Percentiles rank a stretch among this genome's conserved stretches.
phyloP scores from a whole-genome alignment of 1,140 invertebrate species.

The Hesperophylax magnus region DNA sequence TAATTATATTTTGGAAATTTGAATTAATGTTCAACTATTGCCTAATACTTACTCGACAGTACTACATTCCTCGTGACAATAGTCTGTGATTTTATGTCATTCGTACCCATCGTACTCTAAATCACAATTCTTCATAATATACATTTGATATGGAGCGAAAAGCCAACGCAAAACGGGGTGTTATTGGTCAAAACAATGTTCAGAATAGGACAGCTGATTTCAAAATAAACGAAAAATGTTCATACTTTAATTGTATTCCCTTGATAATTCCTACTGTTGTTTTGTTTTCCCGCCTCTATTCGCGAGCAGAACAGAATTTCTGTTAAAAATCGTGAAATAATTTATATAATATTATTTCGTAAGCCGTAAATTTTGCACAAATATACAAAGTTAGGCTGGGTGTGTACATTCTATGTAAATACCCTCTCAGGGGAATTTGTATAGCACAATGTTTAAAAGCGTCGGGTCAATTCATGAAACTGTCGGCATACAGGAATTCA shows the following conservation, averaged over 20 bases:
- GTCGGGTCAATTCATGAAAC: slow-evolving; percentile 2
- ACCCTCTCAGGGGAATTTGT: slow-evolving; percentile 1
- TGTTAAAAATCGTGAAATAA: slow-evolving; percentile 7
- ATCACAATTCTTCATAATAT: no score
- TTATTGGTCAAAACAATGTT: background rate
- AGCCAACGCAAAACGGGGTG: no score
- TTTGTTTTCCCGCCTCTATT: background rate
- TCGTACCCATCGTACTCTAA: no score
- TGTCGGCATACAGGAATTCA: slow-evolving; percentile 3
- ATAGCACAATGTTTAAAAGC: background rate
- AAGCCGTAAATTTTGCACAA: slow-evolving; percentile 4
- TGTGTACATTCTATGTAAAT: background rate
- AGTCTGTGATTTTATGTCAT: no score
- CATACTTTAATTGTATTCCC: background rate
- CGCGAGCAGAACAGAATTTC: background rate
- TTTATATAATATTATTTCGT: slow-evolving; percentile 4
- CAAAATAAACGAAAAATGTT: background rate
- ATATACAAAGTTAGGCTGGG: background rate
- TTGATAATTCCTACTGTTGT: background rate
- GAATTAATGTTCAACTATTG: no score
- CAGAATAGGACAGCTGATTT: background rate
- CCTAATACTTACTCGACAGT: no score
- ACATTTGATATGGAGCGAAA: background rate
- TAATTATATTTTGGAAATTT: no score
- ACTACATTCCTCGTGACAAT: no score